Percentiles rank a stretch among this genome's conserved stretches.
These are phyloP conservation scores for Lasioglossum calceatum DNA, from an alignment of 2,888 invertebrate species.

Conservation along the genomic window DNA sequence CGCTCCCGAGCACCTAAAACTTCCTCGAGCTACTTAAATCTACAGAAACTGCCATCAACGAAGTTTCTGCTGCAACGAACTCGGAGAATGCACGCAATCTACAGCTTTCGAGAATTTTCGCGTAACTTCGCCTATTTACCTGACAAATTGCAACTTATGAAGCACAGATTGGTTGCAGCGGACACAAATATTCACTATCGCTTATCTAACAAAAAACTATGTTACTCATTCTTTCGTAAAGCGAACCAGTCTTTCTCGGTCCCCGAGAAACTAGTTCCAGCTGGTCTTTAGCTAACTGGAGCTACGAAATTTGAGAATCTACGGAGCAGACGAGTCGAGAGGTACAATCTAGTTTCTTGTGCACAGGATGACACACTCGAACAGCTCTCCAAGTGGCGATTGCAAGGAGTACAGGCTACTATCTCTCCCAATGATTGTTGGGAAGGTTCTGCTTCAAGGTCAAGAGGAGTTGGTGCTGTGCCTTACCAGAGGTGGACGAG, in stretches of 20 bases:
- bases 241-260: too few species aligned
- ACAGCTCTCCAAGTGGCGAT: constrained; percentile 3
- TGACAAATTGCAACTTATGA: neutral
- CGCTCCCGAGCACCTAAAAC: neutral
- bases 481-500: constrained; percentile 84
- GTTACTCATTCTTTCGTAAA: neutral
- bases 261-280: neutral
- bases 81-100: neutral
- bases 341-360: neutral
- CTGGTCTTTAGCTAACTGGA: neutral
- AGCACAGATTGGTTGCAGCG: neutral
- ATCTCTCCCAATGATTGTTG: constrained; percentile 7
- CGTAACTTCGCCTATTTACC: neutral
- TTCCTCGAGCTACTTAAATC: neutral
- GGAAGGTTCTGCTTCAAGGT: constrained; percentile 59
- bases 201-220: neutral
- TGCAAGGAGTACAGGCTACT: neutral
- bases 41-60: neutral
- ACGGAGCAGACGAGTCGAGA: neutral
- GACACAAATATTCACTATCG: neutral
- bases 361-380: constrained; percentile 16
- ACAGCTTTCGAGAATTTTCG: neutral
- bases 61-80: neutral
- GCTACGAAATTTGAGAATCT: neutral
- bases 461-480: constrained; percentile 72